These are phyloP conservation scores for Drosophila pullipes DNA, from an alignment of 2,888 invertebrate genomes.

Conservation along the genomic window DNA sequence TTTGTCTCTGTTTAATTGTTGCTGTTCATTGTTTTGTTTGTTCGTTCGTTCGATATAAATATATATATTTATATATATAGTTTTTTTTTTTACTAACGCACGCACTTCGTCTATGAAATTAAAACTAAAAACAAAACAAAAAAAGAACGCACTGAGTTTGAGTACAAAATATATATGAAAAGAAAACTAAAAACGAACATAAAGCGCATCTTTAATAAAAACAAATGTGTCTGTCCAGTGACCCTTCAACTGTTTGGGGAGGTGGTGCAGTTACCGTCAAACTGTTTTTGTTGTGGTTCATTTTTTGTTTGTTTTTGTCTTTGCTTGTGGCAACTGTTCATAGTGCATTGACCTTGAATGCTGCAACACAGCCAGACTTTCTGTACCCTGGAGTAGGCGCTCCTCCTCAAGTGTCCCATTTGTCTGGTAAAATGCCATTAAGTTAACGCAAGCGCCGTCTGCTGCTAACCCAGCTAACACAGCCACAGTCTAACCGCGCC, in stretches of 20 bases:
- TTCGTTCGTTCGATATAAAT: slow-evolving; percentile 14
- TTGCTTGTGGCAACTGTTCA: not conserved
- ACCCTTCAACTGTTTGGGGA: not conserved
- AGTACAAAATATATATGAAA: slow-evolving; percentile 31
- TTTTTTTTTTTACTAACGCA: slow-evolving; percentile 59
- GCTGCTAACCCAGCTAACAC: slow-evolving; percentile 43
- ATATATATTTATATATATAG: not conserved
- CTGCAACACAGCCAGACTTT: not conserved
- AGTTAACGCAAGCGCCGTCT: slow-evolving; percentile 56
- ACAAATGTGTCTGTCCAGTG: slow-evolving; percentile 4
- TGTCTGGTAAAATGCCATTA: slow-evolving; percentile 73
- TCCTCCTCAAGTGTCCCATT: slow-evolving; percentile 61
- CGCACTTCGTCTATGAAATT: slow-evolving; percentile 41
- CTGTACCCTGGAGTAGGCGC: not conserved
- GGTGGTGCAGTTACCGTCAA: not conserved
- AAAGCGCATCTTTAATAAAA: slow-evolving; percentile 12
- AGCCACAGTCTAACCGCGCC: slow-evolving; percentile 42
- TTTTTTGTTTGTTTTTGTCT: not conserved
- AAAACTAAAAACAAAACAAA: slow-evolving; percentile 16
- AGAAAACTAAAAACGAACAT: slow-evolving; percentile 21
- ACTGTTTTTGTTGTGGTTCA: not conserved
- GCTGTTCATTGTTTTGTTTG: not conserved
- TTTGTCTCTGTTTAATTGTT: not conserved
- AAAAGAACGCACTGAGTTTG: slow-evolving; percentile 55
- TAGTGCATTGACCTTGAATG: slow-evolving; percentile 18